Base-by-base conservation (phyloP, 2,888 invertebrate genomes). In the Meliscaeva auricollis region DNA sequence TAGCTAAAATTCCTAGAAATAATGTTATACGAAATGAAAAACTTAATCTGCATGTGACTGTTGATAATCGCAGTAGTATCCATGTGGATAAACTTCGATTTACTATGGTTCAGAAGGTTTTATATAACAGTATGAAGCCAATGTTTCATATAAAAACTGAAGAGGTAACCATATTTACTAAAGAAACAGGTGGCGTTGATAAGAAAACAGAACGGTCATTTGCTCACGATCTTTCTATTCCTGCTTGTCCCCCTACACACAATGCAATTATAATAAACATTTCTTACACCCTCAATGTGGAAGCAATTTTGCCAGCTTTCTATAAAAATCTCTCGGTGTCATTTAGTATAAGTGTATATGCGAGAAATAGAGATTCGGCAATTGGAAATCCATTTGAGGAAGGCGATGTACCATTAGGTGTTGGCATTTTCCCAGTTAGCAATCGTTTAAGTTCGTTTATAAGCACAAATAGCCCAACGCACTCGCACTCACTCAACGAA, bases 1-100 rank as follows among this genome's bases (percentile, higher is more conserved):
- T 91, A 52, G 91, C 92, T 0, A 88, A 90, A 58, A 56, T 92
- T 66, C 91, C 91, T 3, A 89, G 89, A 64, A 89, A 89, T 46
- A 90, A 89, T 81, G 90, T 90, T 15, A 89, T 91, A 32, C 90
- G 90, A 2, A 91, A 91, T 3, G 91, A 91, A 48, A 90, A 90
- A 11, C 81, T 92, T 5, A 88, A 89, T 22, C 89, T 92, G 9
- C 90, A 90, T 64, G 92, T 91, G 2, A 91, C 91, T 6, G 91
- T 92, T 9, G 90, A 89, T 52, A 92, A 92, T 87, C 90, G 90
- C 69, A 92, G 92, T 79, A 90, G 90, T 17, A 91, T 90, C 13
- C 91, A 91, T 87, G 91, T 92, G 15, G 92, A 92, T 56, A 92
- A 92, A 83, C 87, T 92, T 82, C 91, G 92, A 62, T 92, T 92